Conservation (phyloP, 2,797 vertebrate species). For the Oceanodroma leucorhoa region DNA sequence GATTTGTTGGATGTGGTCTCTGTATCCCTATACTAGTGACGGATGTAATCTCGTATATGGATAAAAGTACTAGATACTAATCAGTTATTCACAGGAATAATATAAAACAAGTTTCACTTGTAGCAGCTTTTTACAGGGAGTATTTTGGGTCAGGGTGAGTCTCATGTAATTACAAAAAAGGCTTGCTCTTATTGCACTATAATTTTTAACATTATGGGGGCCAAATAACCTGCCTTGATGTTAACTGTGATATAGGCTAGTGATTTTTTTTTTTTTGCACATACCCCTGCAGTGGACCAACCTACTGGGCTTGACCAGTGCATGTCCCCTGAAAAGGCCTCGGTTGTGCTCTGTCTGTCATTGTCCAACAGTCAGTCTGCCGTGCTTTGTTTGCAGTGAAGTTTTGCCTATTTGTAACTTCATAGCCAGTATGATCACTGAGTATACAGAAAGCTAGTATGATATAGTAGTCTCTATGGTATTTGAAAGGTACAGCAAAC, state of each 20-base stretch:
- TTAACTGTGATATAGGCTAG: rapidly evolving
- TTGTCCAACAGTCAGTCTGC: background rate
- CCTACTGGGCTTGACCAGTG: rapidly evolving
- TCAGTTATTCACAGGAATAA: background rate
- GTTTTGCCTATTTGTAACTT: too few species aligned
- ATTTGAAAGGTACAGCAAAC: background rate
- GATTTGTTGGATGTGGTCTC: background rate
- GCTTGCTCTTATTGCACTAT: rapidly evolving
- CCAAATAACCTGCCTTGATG: too few species aligned
- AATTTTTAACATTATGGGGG: background rate
- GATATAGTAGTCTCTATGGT: rapidly evolving
- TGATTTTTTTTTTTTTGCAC: background rate
- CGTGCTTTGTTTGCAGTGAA: too few species aligned
- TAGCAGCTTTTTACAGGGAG: background rate
- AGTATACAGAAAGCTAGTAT: background rate
- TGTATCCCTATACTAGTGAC: background rate
- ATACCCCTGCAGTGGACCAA: background rate
- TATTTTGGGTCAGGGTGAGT: background rate
- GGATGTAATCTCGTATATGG: rapidly evolving
- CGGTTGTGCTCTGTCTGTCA: background rate
- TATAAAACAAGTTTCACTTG: background rate
- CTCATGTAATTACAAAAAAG: background rate
- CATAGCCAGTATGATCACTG: rapidly evolving
- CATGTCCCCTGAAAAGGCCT: background rate
- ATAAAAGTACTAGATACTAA: background rate